Percentiles rank a stretch among this genome's conserved stretches.
Conservation (phyloP, 2,113 vertebrate species). For the Serinus canaria region DNA sequence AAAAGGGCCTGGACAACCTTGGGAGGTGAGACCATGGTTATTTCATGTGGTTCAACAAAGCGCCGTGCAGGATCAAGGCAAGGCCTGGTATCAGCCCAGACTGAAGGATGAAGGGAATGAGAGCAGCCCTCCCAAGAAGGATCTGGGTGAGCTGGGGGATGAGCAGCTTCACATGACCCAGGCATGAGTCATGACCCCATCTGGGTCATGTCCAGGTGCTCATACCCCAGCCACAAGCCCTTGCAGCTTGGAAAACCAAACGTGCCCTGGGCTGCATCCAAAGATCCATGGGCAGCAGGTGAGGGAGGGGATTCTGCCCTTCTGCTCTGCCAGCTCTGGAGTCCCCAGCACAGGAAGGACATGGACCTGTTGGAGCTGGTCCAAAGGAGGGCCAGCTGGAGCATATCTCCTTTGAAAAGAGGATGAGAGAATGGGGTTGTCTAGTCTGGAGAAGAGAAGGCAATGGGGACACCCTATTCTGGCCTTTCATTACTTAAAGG, state of each 20-base stretch:
- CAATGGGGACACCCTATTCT: not conserved
- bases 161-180: not conserved
- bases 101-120: not conserved
- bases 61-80: accelerated
- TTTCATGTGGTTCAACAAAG: not conserved
- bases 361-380: not conserved
- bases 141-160: not conserved
- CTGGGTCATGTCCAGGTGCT: too few species aligned
- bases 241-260: not conserved
- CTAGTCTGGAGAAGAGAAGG: not conserved
- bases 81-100: not conserved
- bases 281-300: accelerated
- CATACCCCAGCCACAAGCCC: not conserved
- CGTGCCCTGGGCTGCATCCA: accelerated
- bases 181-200: too few species aligned
- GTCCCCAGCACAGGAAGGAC: not conserved
- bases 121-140: not conserved
- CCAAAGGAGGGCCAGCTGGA: not conserved
- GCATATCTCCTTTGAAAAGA: not conserved
- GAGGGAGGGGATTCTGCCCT: not conserved
- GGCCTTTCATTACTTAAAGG: not conserved
- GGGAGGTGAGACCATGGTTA: not conserved
- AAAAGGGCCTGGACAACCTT: not conserved
- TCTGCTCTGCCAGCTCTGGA: not conserved
- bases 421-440: not conserved